Conservation (phyloP, 1,140 invertebrate genomes). For the Caerostris extrusa region DNA sequence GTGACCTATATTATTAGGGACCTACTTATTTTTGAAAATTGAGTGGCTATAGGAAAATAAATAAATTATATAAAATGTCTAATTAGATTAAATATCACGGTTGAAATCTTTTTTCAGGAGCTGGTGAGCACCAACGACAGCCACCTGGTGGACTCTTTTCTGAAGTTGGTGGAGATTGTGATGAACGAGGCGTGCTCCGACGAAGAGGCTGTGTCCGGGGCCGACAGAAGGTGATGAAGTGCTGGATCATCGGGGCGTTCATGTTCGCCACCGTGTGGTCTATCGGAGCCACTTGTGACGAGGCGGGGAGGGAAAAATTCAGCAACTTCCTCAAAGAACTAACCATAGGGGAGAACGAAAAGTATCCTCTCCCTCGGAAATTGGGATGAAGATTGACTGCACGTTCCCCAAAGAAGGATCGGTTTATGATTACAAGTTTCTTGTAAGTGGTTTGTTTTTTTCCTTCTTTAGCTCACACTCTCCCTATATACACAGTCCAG, state of each 20-base stretch:
- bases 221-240: slow-evolving; percentile 85
- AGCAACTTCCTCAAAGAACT: slow-evolving; percentile 86
- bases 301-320: slow-evolving; percentile 88
- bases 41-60: too few species aligned
- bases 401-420: slow-evolving; percentile 87
- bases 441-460: slow-evolving; percentile 37
- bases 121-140: slow-evolving; percentile 80
- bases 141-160: slow-evolving; percentile 81
- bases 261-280: slow-evolving; percentile 91
- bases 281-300: slow-evolving; percentile 89
- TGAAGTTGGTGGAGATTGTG: slow-evolving; percentile 81
- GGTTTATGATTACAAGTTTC: slow-evolving; percentile 90
- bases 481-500: too few species aligned
- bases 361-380: slow-evolving; percentile 86
- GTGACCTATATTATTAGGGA: too few species aligned
- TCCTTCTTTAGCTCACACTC: too few species aligned
- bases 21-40: too few species aligned
- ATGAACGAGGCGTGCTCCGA: slow-evolving; percentile 80
- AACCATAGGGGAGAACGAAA: slow-evolving; percentile 83
- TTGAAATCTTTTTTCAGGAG: slow-evolving; percentile 79
- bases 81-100: background rate
- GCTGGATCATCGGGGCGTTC: slow-evolving; percentile 90
- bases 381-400: slow-evolving; percentile 86
- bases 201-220: slow-evolving; percentile 50
- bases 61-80: too few species aligned